Conservation (phyloP, 2,113 vertebrate species). For the Aythya baeri region DNA sequence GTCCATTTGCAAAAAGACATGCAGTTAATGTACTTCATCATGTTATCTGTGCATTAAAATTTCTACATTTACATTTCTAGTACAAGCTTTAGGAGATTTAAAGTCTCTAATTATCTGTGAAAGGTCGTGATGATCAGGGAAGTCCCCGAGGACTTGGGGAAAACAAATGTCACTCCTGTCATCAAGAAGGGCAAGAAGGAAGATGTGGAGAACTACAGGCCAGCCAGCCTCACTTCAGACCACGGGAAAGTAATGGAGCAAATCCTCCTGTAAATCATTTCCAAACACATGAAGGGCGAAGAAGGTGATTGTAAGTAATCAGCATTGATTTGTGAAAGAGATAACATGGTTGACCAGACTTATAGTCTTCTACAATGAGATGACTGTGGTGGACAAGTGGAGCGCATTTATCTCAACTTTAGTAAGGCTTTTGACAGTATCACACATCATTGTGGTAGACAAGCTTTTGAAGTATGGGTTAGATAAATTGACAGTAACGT, state of each 20-base stretch:
- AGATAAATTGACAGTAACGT: background rate
- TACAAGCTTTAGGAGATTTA: background rate
- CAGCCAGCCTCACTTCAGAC: background rate
- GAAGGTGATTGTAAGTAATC: background rate
- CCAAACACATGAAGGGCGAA: background rate
- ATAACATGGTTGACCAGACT: background rate
- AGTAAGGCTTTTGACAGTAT: background rate
- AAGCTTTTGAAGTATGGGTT: background rate
- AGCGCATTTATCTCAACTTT: background rate
- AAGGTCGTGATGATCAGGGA: background rate
- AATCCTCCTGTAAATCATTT: background rate
- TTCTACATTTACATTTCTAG: fast-evolving
- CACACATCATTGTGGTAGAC: background rate
- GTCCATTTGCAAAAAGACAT: no score
- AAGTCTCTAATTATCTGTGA: constrained; percentile 31
- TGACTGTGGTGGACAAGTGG: background rate
- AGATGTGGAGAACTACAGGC: background rate
- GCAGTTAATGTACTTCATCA: background rate
- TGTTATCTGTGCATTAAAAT: background rate
- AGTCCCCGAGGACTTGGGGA: background rate
- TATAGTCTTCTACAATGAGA: background rate
- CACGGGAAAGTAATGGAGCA: background rate
- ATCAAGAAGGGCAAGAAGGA: background rate
- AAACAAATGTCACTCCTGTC: background rate
- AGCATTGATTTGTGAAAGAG: background rate